Evolutionary conservation across 2,113 vertebrate species (phyloP).

Genomic region (Rynchops niger): DNA sequence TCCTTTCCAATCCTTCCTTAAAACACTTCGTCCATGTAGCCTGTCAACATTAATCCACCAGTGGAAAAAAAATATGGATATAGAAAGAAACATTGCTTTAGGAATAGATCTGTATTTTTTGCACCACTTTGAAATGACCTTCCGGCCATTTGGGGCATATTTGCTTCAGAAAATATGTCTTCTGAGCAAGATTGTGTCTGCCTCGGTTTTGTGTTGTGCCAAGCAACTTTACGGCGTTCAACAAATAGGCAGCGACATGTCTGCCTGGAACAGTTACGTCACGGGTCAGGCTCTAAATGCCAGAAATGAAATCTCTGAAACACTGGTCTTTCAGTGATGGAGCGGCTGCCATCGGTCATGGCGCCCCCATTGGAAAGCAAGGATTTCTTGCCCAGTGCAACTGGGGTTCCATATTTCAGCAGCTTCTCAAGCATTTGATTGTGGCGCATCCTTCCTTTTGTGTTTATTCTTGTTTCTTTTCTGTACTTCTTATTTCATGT

Average conservation of each 20-base stretch:
- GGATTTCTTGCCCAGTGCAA: not conserved
- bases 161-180: constrained; percentile 6
- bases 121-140: constrained; percentile 50
- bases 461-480: not conserved
- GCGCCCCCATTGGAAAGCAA: not conserved
- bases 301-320: not conserved
- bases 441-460: not conserved
- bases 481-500: not conserved
- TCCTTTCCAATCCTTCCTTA: constrained; percentile 64
- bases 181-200: constrained; percentile 17
- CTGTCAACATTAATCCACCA: constrained; percentile 63
- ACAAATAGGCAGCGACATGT: not conserved
- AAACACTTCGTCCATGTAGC: constrained; percentile 60
- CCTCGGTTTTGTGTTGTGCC: not conserved
- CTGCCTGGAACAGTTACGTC: not conserved
- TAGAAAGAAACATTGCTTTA: constrained; percentile 47
- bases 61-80: not conserved
- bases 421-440: not conserved
- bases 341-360: not conserved
- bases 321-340: not conserved
- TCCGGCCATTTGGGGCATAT: not conserved
- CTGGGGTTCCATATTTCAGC: not conserved
- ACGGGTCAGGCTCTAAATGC: constrained; percentile 24
- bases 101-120: constrained; percentile 40
- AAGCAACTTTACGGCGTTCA: not conserved